Conservation (phyloP, 2,797 vertebrate genomes). For the Rhinogobio ventralis region DNA sequence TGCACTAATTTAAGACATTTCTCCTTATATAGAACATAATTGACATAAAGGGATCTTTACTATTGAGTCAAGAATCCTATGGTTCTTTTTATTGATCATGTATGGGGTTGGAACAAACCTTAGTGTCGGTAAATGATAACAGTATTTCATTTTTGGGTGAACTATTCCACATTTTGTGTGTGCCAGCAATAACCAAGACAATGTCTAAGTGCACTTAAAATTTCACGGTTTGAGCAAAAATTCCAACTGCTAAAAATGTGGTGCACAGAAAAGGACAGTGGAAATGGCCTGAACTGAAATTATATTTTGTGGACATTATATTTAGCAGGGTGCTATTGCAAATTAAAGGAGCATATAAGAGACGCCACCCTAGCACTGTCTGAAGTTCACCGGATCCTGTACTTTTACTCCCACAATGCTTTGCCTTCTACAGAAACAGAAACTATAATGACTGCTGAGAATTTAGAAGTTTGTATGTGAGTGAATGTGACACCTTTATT, state of each 20-base stretch:
- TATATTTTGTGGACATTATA: constrained; percentile 46
- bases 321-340: constrained; percentile 39
- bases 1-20: background rate
- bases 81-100: background rate
- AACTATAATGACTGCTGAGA: background rate
- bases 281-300: constrained; percentile 31
- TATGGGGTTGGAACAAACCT: background rate
- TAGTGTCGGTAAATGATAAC: background rate
- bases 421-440: constrained; percentile 30
- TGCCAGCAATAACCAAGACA: background rate
- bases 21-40: background rate
- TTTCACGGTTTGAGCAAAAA: constrained; percentile 18
- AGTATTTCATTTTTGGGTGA: background rate
- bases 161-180: background rate
- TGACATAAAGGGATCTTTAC: background rate
- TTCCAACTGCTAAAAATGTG: constrained; percentile 26
- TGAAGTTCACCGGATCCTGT: constrained; percentile 21
- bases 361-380: constrained; percentile 27
- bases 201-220: background rate
- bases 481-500: constrained; percentile 6
- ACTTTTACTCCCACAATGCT: constrained; percentile 40
- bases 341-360: constrained; percentile 36
- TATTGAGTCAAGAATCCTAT: background rate
- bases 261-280: constrained; percentile 23
- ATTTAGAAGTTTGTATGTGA: background rate